phyloP scores from a whole-genome alignment of 2,888 invertebrate species.

The Nymphalis urticae region DNA sequence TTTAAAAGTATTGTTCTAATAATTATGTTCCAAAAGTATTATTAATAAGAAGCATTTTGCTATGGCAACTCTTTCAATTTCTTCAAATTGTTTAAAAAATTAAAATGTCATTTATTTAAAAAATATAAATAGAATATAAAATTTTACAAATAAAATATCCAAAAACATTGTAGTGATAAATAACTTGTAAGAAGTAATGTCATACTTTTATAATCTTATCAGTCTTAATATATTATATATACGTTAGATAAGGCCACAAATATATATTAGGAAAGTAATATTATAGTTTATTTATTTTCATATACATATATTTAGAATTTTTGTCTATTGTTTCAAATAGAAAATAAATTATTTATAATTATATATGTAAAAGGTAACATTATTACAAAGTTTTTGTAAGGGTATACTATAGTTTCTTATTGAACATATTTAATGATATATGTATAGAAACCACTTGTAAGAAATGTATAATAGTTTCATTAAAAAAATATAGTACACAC shows the following conservation, averaged over 20 bases:
- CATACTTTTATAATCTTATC: slow-evolving; percentile 28
- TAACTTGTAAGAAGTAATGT: slow-evolving; percentile 30
- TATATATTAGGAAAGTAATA: slow-evolving; percentile 11
- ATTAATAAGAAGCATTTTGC: slow-evolving; percentile 13
- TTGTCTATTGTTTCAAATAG: slow-evolving; percentile 1
- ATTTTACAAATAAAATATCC: slow-evolving; percentile 29
- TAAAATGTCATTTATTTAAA: slow-evolving; percentile 20
- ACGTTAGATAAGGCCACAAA: slow-evolving; percentile 30
- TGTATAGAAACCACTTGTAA: not conserved
- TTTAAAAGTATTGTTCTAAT: not conserved
- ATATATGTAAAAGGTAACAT: not conserved
- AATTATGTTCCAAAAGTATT: not conserved
- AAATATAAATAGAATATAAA: slow-evolving; percentile 29
- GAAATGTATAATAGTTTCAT: not conserved
- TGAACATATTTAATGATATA: not conserved
- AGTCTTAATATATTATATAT: slow-evolving; percentile 32
- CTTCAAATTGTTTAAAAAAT: not conserved
- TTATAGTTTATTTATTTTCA: slow-evolving; percentile 1
- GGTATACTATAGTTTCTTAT: slow-evolving; percentile 4
- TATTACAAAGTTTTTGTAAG: not conserved
- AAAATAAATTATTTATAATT: not conserved
- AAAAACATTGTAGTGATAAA: slow-evolving; percentile 21
- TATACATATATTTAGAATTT: slow-evolving; percentile 15
- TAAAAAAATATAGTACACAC: slow-evolving; percentile 3
- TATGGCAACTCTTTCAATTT: slow-evolving; percentile 9